Evolutionary conservation across 1,140 invertebrate genomes (phyloP).

Genomic region (Procambarus clarkii): DNA sequence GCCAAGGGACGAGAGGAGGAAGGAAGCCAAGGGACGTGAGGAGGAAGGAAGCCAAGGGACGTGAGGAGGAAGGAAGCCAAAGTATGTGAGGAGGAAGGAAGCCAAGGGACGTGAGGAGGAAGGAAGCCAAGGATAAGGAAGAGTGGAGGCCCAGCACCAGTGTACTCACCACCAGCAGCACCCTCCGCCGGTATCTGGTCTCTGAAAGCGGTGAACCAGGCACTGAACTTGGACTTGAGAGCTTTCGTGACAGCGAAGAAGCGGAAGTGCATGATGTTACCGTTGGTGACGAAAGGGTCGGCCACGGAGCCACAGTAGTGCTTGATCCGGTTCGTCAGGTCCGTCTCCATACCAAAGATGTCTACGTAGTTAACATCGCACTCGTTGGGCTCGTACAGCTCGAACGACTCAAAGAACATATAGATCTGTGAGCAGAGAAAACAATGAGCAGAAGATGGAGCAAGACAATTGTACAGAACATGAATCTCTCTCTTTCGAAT

Average conservation of each 20-base stretch:
- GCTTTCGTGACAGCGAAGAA: slow-evolving; percentile 83
- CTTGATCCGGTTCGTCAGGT: slow-evolving; percentile 80
- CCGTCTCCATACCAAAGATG: slow-evolving; percentile 83
- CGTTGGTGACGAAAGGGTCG: slow-evolving; percentile 80
- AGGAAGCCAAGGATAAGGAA: too few relatives aligned
- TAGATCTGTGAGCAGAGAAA: slow-evolving; percentile 79
- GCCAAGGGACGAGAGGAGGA: too few relatives aligned
- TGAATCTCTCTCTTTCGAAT: background rate
- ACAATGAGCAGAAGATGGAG: too few relatives aligned
- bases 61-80: too few relatives aligned
- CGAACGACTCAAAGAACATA: slow-evolving; percentile 83
- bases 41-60: too few relatives aligned
- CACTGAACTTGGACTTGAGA: slow-evolving; percentile 82
- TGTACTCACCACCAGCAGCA: background rate
- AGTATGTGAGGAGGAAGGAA: too few relatives aligned
- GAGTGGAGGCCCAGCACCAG: background rate
- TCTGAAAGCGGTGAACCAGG: slow-evolving; percentile 85
- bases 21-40: too few relatives aligned
- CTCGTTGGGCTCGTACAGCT: slow-evolving; percentile 85
- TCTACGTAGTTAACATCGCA: slow-evolving; percentile 89
- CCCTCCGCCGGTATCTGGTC: slow-evolving; percentile 76
- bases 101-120: too few relatives aligned
- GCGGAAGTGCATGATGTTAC: slow-evolving; percentile 82
- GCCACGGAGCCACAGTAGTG: slow-evolving; percentile 89
- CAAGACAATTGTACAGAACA: background rate